Conservation (phyloP, 2,797 vertebrate species). For the Hippopotamyrus pictus region DNA sequence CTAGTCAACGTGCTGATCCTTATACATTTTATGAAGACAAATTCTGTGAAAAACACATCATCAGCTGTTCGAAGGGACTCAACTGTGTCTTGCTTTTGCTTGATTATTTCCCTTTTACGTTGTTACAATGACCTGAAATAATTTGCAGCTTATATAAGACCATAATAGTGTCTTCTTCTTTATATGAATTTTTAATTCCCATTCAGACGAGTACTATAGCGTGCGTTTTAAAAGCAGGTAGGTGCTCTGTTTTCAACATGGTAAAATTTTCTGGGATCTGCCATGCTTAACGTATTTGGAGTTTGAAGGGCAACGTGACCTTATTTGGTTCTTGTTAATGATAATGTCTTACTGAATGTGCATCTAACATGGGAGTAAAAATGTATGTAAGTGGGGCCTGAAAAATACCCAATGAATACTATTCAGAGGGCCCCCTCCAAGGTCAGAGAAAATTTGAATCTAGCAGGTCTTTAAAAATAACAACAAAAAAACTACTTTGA, state of each 20-base stretch:
- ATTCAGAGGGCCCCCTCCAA: background rate
- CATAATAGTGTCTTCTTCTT: background rate
- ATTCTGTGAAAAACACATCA: background rate
- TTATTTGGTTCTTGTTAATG: background rate
- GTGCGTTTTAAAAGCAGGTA: background rate
- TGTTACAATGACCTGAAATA: conserved; percentile 1
- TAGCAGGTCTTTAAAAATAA: background rate
- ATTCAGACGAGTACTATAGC: background rate
- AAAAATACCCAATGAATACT: background rate
- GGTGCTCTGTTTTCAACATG: background rate
- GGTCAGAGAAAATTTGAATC: background rate
- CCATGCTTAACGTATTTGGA: background rate
- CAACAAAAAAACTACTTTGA: conserved; percentile 1
- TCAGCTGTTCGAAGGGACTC: background rate
- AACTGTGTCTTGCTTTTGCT: background rate
- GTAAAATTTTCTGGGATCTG: background rate
- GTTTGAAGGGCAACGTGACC: conserved; percentile 5
- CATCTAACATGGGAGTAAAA: background rate
- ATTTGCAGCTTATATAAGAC: background rate
- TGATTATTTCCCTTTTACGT: background rate
- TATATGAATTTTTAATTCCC: conserved; percentile 4
- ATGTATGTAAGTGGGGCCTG: background rate
- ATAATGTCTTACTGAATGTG: background rate
- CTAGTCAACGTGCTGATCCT: background rate
- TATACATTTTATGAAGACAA: background rate